phyloP scores from a whole-genome alignment of 2,888 invertebrate genomes.

The Oxyteleia sp. region DNA sequence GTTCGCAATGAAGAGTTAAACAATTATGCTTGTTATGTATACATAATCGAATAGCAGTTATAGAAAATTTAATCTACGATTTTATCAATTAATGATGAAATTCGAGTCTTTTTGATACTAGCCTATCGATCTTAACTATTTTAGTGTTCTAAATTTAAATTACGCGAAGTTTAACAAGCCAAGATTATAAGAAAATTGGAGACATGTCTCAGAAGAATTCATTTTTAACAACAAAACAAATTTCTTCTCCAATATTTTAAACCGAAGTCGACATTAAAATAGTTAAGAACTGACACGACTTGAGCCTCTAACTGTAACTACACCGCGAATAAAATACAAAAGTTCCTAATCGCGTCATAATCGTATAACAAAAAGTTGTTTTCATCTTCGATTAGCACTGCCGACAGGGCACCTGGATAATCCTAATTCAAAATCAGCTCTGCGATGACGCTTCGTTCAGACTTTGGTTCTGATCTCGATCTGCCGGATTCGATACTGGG shows the following conservation, averaged over 20 bases:
- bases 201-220: background rate
- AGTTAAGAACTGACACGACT: slow-evolving; percentile 63
- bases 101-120: slow-evolving; percentile 19
- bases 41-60: too few species aligned
- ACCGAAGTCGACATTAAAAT: slow-evolving; percentile 40
- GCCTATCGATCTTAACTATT: slow-evolving; percentile 68
- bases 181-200: background rate
- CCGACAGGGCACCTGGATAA: slow-evolving; percentile 42
- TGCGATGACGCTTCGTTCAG: slow-evolving; percentile 78
- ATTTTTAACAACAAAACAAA: background rate
- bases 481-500: slow-evolving; percentile 82
- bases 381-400: slow-evolving; percentile 35
- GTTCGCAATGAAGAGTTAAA: too few species aligned
- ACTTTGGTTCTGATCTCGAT: slow-evolving; percentile 83
- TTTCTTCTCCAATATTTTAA: background rate
- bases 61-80: background rate
- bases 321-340: slow-evolving; percentile 55
- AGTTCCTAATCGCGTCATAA: slow-evolving; percentile 64
- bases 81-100: too few species aligned
- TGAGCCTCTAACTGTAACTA: slow-evolving; percentile 74
- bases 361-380: slow-evolving; percentile 41
- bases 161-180: too few species aligned
- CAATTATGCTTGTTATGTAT: too few species aligned
- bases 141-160: slow-evolving; percentile 56
- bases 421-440: slow-evolving; percentile 65